Evolutionary conservation across 2,888 invertebrate genomes (phyloP).

Genomic region (Cheilosia variabilis): DNA sequence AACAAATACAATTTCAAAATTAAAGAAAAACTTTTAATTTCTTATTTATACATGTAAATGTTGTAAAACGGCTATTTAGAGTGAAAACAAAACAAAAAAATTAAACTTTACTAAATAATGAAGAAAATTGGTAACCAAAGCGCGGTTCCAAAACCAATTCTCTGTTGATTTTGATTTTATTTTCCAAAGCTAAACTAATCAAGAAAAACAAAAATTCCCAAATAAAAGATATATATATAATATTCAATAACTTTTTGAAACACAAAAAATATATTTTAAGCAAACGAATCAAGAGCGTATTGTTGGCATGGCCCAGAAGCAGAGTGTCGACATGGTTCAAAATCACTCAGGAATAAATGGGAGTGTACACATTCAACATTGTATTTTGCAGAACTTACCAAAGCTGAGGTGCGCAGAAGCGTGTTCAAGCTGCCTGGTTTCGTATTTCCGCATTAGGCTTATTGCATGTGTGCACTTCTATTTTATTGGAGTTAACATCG

Average conservation of each 20-base stretch:
- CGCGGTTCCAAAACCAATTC: constrained; percentile 43
- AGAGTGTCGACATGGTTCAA: no score
- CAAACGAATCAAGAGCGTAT: constrained; percentile 10
- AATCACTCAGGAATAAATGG: no score
- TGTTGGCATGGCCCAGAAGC: background rate
- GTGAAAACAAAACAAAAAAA: constrained; percentile 6
- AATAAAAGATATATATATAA: constrained; percentile 42
- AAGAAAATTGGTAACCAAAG: constrained; percentile 57
- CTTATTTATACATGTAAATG: constrained; percentile 66
- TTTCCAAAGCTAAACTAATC: constrained; percentile 26
- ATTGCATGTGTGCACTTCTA: background rate
- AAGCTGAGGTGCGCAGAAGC: no score
- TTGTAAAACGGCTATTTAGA: constrained; percentile 65
- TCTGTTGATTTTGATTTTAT: constrained; percentile 15
- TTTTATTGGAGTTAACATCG: background rate
- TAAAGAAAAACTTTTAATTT: constrained; percentile 56
- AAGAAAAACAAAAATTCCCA: background rate
- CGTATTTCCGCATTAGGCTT: no score
- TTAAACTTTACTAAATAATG: constrained; percentile 36
- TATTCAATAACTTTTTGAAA: constrained; percentile 63
- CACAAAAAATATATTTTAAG: constrained; percentile 10
- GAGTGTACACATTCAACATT: no score
- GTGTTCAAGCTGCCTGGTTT: no score
- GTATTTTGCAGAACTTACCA: no score
- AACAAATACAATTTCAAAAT: constrained; percentile 58